A percentile compares a stretch with the other conserved stretches of the same genome.
These are phyloP conservation scores for Heteropelma amictum DNA, from an alignment of 2,888 invertebrate genomes.

Conservation along the genomic window DNA sequence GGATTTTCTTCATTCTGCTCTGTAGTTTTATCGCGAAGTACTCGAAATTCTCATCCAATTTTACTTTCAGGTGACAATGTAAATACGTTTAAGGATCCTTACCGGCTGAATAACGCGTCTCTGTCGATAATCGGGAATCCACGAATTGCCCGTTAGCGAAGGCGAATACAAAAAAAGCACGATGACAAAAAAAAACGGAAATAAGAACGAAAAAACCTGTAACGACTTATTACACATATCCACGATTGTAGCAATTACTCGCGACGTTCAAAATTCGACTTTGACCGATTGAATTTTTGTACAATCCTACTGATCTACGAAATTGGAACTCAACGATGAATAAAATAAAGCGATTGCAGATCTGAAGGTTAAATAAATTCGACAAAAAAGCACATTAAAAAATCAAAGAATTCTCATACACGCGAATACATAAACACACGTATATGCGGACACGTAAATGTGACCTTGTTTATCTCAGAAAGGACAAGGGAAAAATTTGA, in stretches of 20 bases:
- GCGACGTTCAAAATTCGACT: conserved; percentile 22
- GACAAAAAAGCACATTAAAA: background rate
- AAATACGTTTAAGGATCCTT: too few species aligned
- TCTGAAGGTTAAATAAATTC: background rate
- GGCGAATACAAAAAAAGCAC: background rate
- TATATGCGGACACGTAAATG: too few species aligned
- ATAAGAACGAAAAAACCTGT: conserved; percentile 5
- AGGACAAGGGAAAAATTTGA: too few species aligned
- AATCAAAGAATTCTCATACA: conserved; percentile 11
- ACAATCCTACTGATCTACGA: conserved; percentile 35
- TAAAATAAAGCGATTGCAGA: background rate
- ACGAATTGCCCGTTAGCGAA: too few species aligned
- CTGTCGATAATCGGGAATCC: too few species aligned
- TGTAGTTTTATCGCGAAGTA: too few species aligned
- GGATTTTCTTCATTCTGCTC: too few species aligned
- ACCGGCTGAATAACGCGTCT: too few species aligned
- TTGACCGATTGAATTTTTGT: conserved; percentile 36
- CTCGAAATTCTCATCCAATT: too few species aligned
- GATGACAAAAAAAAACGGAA: background rate
- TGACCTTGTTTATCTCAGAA: too few species aligned
- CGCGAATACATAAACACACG: background rate
- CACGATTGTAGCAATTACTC: conserved; percentile 33
- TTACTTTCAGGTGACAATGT: too few species aligned
- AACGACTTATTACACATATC: conserved; percentile 43
- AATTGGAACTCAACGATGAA: conserved; percentile 4